Evolutionary conservation across 2,888 invertebrate genomes (phyloP).

Genomic region (Plutella xylostella): DNA sequence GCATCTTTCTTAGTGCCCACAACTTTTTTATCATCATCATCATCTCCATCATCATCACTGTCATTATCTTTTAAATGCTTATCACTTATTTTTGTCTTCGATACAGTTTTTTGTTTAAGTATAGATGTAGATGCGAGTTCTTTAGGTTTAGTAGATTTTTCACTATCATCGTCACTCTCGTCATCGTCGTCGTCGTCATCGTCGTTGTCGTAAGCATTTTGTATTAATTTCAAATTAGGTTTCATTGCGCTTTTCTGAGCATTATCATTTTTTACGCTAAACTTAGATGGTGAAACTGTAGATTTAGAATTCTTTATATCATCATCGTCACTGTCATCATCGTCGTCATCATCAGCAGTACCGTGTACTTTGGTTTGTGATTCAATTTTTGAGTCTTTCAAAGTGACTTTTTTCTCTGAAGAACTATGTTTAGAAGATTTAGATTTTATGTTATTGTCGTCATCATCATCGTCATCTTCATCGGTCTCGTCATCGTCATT

Average conservation of each 20-base stretch:
- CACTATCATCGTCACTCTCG: slow-evolving; percentile 18
- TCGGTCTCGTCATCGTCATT: too few species aligned
- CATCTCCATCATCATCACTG: slow-evolving; percentile 21
- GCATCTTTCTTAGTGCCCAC: slow-evolving; percentile 5
- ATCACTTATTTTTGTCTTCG: slow-evolving; percentile 14
- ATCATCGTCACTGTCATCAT: slow-evolving; percentile 7
- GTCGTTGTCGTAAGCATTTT: slow-evolving; percentile 17
- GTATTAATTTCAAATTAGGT: neutral
- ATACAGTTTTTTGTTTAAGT: slow-evolving; percentile 5
- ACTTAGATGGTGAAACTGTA: neutral
- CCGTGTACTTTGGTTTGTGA: neutral
- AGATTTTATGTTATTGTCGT: neutral
- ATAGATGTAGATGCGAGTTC: slow-evolving; percentile 12
- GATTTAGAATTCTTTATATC: neutral
- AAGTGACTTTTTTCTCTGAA: neutral
- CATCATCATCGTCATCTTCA: too few species aligned
- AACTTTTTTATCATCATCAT: slow-evolving; percentile 13
- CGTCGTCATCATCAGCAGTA: slow-evolving; percentile 5
- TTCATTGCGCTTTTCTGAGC: slow-evolving; percentile 4
- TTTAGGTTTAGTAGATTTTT: slow-evolving; percentile 15
- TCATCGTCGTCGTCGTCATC: slow-evolving; percentile 21
- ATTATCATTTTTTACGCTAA: slow-evolving; percentile 8
- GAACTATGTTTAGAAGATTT: neutral
- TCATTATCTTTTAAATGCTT: slow-evolving; percentile 22
- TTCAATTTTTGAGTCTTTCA: too few species aligned